Conservation (phyloP, 2,113 vertebrate species). For the Labeo catla region DNA sequence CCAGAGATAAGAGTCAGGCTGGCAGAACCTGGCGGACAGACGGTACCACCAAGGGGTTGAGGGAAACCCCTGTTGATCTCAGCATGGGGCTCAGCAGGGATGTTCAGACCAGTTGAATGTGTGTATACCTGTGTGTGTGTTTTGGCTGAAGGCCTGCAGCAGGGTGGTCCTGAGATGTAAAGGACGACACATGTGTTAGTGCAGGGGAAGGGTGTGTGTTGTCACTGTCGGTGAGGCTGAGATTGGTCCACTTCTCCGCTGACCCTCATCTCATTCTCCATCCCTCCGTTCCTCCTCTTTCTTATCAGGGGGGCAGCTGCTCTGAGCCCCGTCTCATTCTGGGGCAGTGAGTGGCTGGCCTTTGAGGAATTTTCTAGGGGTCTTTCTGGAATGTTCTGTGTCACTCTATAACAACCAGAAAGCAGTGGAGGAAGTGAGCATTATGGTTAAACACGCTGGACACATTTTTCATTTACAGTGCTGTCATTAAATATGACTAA, state of each 20-base stretch:
- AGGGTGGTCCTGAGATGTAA: constrained; percentile 81
- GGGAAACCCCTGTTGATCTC: constrained; percentile 43
- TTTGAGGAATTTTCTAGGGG: constrained; percentile 73
- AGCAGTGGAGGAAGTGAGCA: constrained; percentile 18
- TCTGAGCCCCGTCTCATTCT: constrained; percentile 47
- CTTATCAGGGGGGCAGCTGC: constrained; percentile 64
- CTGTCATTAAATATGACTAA: not conserved
- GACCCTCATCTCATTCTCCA: constrained; percentile 45
- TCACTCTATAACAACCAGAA: constrained; percentile 42
- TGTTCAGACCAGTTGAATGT: constrained; percentile 40
- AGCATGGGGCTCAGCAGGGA: constrained; percentile 16
- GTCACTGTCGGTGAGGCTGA: constrained; percentile 43
- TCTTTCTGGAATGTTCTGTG: constrained; percentile 46
- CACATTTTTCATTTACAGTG: not conserved
- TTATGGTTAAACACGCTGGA: not conserved
- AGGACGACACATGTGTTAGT: constrained; percentile 65
- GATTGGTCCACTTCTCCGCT: constrained; percentile 53
- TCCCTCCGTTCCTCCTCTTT: constrained; percentile 58
- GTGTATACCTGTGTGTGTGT: constrained; percentile 41
- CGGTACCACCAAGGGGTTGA: constrained; percentile 44
- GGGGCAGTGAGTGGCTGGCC: constrained; percentile 74
- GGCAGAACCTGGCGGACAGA: constrained; percentile 44
- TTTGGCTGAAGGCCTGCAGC: constrained; percentile 65
- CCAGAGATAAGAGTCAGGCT: constrained; percentile 28
- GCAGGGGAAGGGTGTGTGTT: constrained; percentile 71